phyloP scores from a whole-genome alignment of 2,113 vertebrate species.

The Sander lucioperca region DNA sequence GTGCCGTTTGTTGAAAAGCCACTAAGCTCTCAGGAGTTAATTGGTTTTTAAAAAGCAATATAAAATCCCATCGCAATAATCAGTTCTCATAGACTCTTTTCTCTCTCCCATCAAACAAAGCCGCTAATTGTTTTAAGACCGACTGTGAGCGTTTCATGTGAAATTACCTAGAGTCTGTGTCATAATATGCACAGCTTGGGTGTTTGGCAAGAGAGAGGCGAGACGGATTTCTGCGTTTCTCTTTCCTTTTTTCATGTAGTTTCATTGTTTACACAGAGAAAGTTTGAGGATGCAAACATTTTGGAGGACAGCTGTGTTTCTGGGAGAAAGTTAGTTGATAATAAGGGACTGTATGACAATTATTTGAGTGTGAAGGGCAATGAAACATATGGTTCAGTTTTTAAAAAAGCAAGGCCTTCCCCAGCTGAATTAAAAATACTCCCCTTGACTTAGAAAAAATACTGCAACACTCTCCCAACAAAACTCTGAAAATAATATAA shows the following conservation, averaged over 20 bases:
- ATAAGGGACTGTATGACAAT: not conserved
- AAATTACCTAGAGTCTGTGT: slow-evolving; percentile 76
- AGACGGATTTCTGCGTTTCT: slow-evolving; percentile 42
- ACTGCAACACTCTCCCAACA: not conserved
- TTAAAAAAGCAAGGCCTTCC: not conserved
- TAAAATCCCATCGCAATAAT: slow-evolving; percentile 83
- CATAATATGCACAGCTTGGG: slow-evolving; percentile 63
- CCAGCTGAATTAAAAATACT: not conserved
- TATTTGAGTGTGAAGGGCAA: not conserved
- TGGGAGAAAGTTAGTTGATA: slow-evolving; percentile 1
- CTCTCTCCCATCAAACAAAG: slow-evolving; percentile 77
- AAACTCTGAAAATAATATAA: not conserved
- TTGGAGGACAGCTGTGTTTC: not conserved
- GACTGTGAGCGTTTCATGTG: slow-evolving; percentile 71
- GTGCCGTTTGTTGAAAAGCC: slow-evolving; percentile 81
- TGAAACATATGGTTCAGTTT: not conserved
- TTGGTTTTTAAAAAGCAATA: slow-evolving; percentile 86
- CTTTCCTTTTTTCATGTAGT: slow-evolving; percentile 13
- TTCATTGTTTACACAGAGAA: slow-evolving; percentile 37
- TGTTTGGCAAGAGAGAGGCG: slow-evolving; percentile 42
- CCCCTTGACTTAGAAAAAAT: not conserved
- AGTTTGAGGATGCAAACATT: slow-evolving; percentile 23
- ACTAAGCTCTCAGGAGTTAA: slow-evolving; percentile 83
- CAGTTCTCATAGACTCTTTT: slow-evolving; percentile 78
- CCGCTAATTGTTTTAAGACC: slow-evolving; percentile 81